A percentile compares a stretch with the other conserved stretches of the same genome.
Conservation (phyloP, 2,888 invertebrate genomes). For the Chymomyza procnemis region DNA sequence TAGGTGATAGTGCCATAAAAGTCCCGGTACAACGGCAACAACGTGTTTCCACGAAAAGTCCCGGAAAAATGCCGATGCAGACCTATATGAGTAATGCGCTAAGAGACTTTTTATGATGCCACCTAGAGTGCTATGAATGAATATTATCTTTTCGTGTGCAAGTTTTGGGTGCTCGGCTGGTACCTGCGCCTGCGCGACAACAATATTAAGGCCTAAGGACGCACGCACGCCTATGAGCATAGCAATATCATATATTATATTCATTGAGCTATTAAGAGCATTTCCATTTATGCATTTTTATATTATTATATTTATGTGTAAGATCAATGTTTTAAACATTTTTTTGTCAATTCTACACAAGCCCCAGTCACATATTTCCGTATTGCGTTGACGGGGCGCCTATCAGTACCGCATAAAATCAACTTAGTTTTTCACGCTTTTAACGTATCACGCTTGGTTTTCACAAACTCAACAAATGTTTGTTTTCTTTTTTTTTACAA, state of each 20-base stretch:
- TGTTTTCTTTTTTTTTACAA: not conserved
- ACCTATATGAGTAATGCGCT: not conserved
- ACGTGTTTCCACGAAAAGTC: not conserved
- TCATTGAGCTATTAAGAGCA: not conserved
- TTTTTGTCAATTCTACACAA: not conserved
- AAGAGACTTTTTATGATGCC: not conserved
- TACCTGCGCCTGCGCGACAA: not conserved
- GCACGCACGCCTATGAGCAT: not conserved
- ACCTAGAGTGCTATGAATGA: not conserved
- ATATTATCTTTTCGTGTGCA: not conserved
- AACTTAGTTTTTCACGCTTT: not conserved
- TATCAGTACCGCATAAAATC: not conserved
- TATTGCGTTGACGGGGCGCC: no score
- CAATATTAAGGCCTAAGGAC: not conserved
- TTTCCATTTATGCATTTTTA: not conserved
- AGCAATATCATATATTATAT: not conserved
- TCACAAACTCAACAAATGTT: not conserved
- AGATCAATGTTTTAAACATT: no score
- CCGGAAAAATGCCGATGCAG: not conserved
- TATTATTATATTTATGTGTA: no score
- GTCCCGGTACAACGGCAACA: not conserved
- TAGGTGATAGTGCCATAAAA: not conserved
- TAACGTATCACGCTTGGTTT: not conserved
- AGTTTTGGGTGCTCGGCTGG: not conserved
- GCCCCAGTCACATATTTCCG: not conserved